A percentile compares a stretch with the other conserved stretches of the same genome.
Conservation (phyloP, 2,797 vertebrate genomes). For the Lepilemur ruficaudatus region DNA sequence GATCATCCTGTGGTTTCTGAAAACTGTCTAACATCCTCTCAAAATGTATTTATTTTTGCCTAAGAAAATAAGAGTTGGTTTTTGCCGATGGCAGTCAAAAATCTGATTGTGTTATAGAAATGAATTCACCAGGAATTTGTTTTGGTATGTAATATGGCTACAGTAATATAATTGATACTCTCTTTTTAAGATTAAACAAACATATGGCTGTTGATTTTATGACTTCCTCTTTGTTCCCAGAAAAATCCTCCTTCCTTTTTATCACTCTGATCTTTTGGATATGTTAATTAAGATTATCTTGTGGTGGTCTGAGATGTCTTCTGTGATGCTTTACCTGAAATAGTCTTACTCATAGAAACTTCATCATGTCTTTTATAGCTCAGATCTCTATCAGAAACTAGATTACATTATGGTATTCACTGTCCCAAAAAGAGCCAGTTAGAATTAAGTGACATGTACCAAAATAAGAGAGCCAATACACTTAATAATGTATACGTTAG, state of each 20-base stretch:
- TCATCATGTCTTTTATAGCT: not conserved
- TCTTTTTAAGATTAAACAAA: not conserved
- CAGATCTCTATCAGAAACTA: not conserved
- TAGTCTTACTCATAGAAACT: not conserved
- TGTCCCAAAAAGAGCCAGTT: not conserved
- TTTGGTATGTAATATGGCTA: not conserved
- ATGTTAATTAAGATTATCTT: not conserved
- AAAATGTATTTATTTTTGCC: not conserved
- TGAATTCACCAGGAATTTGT: not conserved
- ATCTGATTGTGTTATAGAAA: not conserved
- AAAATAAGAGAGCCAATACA: not conserved
- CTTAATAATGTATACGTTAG: constrained; percentile 11
- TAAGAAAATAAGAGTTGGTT: not conserved
- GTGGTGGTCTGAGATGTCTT: not conserved
- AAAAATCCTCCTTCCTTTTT: not conserved
- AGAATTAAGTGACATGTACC: not conserved
- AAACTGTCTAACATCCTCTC: not conserved
- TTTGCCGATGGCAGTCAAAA: not conserved
- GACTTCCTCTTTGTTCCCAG: not conserved
- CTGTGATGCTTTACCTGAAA: not conserved
- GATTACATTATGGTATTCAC: not conserved
- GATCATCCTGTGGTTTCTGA: not conserved
- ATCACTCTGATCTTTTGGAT: not conserved
- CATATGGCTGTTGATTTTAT: not conserved
- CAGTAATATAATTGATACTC: not conserved